Base-by-base conservation (phyloP, 1,140 invertebrate species). In the Ditylenchus dipsaci region DNA sequence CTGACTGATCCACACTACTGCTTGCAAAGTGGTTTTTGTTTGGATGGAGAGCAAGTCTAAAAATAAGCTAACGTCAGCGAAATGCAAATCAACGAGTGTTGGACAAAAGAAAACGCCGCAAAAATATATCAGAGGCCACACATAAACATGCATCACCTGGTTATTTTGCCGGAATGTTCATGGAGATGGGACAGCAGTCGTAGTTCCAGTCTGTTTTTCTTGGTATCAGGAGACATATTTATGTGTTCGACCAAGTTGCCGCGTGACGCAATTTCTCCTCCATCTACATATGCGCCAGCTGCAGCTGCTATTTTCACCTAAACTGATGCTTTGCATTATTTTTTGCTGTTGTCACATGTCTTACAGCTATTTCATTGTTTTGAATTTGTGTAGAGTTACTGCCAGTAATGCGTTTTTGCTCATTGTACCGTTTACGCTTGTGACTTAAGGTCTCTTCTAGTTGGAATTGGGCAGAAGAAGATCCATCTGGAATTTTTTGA, bases 111-210 rank as follows among this genome's bases (percentile, higher is more conserved):
- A 38, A 38, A 38, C 3, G 33, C 33, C 33, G 11, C 3, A 38
- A 38, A 38, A 38, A 38, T n/a, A n/a, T n/a, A n/a, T n/a, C n/a
- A n/a, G 33, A 38, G 33, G 11, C 33, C 33, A 38, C 33, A n/a
- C n/a, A n/a, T n/a, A 38, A 38, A 38, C 9, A 57, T 15, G 9
- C 67, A 67, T 3, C 23, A 75, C 73, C 64, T 72, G n/a, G 64
- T 65, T 23, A 75, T 63, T 63, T 64, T 74, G 58, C 45, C 68
- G 3, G 65, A 38, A 67, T 76, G 75, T 63, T 76, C 75, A 57
- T 76, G 76, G 13, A 78, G 56, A 67, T 77, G 69, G 17, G 75
- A 26, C 23, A 63, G 21, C 45, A 76, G 30, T 58, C 75, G 65
- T 29, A 76, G 47, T 49, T 75, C 75, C 0, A 56, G 70, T 13